Evolutionary conservation across 2,797 vertebrate genomes (phyloP).

Genomic region (Pangasius krempfi): DNA sequence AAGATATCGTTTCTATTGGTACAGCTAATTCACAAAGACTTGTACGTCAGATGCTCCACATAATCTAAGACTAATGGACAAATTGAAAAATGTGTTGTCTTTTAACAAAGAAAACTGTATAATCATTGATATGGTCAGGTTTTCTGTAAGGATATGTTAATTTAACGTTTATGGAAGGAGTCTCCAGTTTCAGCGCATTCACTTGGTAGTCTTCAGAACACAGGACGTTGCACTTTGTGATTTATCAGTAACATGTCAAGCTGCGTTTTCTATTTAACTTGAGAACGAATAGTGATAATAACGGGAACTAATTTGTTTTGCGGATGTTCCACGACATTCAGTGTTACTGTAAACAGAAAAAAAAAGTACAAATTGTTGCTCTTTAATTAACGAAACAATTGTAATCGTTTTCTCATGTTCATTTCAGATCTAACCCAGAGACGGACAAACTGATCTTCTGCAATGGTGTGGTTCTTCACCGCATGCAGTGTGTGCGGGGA

Average conservation of each 20-base stretch:
- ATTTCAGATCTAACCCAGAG: conserved; percentile 85
- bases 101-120: too few species aligned
- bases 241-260: neutral
- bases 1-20: neutral
- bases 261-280: neutral
- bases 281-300: neutral
- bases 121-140: neutral
- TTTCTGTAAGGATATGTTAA: conserved; percentile 1
- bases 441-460: conserved; percentile 94
- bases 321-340: neutral
- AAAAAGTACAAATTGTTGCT: neutral
- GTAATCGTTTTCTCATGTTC: neutral
- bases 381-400: neutral
- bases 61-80: neutral
- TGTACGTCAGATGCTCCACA: neutral
- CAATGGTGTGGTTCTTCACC: conserved; percentile 89
- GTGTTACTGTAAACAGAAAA: neutral
- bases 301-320: neutral
- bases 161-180: neutral
- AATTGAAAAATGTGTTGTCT: neutral
- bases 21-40: neutral
- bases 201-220: neutral
- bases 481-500: conserved; percentile 88
- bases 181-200: neutral
- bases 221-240: neutral